Percentiles rank a stretch among this genome's conserved stretches.
Evolutionary conservation across 2,888 invertebrate species (phyloP).

Genomic region (Heteromurus nitidus): DNA sequence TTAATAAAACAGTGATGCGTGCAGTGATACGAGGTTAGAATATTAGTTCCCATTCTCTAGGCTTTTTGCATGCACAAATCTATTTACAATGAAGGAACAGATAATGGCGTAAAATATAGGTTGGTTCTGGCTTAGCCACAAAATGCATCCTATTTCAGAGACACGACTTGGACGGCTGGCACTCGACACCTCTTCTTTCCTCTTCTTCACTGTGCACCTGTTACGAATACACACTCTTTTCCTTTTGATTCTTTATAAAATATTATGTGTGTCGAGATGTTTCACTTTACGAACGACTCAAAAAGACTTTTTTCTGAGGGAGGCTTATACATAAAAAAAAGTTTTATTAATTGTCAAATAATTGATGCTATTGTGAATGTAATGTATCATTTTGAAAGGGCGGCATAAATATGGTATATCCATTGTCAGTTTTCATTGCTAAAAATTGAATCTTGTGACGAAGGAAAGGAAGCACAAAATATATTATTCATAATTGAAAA

Average conservation of each 20-base stretch:
- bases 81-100: background rate
- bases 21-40: background rate
- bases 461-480: background rate
- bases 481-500: too few species aligned
- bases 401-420: too few species aligned
- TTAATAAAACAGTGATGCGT: slow-evolving; percentile 2
- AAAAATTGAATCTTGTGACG: background rate
- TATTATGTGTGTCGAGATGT: slow-evolving; percentile 32
- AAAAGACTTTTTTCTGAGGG: background rate
- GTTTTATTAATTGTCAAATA: too few species aligned
- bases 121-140: slow-evolving; percentile 14
- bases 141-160: too few species aligned
- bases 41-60: background rate
- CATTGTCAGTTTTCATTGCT: background rate
- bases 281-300: background rate
- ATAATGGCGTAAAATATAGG: slow-evolving; percentile 37
- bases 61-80: slow-evolving; percentile 5
- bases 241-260: background rate
- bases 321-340: too few species aligned
- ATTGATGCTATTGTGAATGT: too few species aligned
- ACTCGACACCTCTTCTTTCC: background rate
- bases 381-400: too few species aligned
- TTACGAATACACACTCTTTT: background rate
- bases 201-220: slow-evolving; percentile 18
- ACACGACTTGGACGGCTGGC: background rate